Conservation (phyloP, 2,888 invertebrate species). For the Trypoxylon attenuatum region DNA sequence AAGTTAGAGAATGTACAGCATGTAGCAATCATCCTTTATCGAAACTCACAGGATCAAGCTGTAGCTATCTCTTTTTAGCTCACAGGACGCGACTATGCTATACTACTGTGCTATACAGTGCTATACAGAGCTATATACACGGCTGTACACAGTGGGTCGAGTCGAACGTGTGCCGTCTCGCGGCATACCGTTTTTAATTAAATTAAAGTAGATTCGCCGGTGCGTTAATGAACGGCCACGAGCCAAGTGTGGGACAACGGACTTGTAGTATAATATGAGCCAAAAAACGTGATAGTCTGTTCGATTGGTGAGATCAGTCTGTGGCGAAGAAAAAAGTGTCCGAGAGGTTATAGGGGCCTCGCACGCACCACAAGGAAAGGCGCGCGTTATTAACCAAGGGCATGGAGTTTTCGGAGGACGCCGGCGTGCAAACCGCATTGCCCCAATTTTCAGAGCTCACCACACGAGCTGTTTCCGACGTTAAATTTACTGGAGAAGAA, state of each 20-base stretch:
- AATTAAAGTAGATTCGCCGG: not conserved
- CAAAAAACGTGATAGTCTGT: constrained; percentile 16
- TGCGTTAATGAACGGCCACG: constrained; percentile 4
- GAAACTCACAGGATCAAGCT: too few species aligned
- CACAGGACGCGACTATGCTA: not conserved
- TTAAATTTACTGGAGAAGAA: constrained; percentile 54
- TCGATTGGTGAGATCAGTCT: constrained; percentile 1
- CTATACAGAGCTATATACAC: too few species aligned
- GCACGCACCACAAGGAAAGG: constrained; percentile 22
- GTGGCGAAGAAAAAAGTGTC: too few species aligned
- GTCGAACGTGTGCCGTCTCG: not conserved
- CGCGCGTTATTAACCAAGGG: constrained; percentile 11
- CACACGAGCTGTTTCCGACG: constrained; percentile 49
- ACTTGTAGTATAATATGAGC: constrained; percentile 28
- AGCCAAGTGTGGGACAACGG: not conserved
- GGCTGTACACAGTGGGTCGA: not conserved
- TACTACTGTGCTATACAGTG: too few species aligned
- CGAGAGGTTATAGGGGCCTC: constrained; percentile 48
- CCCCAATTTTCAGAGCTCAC: constrained; percentile 71
- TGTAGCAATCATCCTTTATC: too few species aligned
- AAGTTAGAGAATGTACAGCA: too few species aligned
- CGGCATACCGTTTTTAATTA: not conserved
- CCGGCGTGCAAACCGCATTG: constrained; percentile 59
- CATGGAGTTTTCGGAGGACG: constrained; percentile 69
- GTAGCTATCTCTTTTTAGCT: too few species aligned